Base-by-base conservation (phyloP, 1,140 invertebrate species). In the Ptiloglossa arizonensis region DNA sequence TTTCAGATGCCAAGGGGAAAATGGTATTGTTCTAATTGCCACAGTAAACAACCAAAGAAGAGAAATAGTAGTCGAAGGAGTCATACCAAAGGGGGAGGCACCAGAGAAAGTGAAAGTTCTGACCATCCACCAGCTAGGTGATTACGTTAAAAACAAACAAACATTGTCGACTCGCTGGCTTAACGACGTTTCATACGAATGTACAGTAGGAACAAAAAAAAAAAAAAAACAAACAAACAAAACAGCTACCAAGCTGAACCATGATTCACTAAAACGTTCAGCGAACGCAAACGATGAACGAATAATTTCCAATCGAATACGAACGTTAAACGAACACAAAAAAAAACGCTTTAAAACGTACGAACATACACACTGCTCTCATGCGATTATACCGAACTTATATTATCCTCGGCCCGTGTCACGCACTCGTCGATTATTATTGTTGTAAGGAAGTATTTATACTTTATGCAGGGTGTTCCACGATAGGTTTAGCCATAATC, bases 1-100 rank as follows among this genome's bases (percentile, higher is more conserved):
- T n/a, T 85, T 22, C 85, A 96, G 95, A 94, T 95, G 81, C 96
- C 96, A 32, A 94, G 96, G 72, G 96, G 96, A 60, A 97, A 97
- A 91, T 97, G 96, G 97, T 97, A 97, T 89, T 97, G 96, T 90
- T 94, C 95, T 9, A 96, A 96, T 82, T 97, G 97, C 90, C 95
- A 96, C 81, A 94, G 95, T 41, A 96, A 96, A 78, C 95, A 96
- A 85, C 96, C 96, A 82, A 96, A 95, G 89, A 96, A 96, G 87
- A 94, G 94, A 63, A 93, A 95, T 87, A 93, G 91, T 89, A 94
- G 93, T 87, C 90, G 92, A 84, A 92, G 93, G 70, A 94, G 93
- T 90, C 90, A 91, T 78, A 93, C 90, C 79, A 90, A 91, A 89
- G 89, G 90, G 73, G 88, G 85, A 70, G 86, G 83, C 67, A 89